Evolutionary conservation across 2,888 invertebrate species (phyloP).

Genomic region (Protophormia terraenovae): DNA sequence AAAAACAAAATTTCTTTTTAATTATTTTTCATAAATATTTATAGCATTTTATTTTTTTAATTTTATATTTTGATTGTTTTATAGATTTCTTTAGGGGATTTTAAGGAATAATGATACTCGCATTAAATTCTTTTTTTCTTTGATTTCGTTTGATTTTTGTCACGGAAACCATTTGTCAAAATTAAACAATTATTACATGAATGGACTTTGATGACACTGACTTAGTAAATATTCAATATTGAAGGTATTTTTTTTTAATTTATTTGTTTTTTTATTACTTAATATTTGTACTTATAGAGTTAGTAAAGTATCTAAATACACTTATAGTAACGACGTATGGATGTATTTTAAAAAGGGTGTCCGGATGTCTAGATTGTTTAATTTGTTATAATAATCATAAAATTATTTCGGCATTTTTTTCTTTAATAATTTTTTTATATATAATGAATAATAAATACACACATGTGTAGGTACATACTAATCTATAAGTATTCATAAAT

Average conservation of each 20-base stretch:
- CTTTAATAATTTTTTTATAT: background rate
- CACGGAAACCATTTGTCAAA: conserved; percentile 72
- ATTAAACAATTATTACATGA: conserved; percentile 50
- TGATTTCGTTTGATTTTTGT: conserved; percentile 65
- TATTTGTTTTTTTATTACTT: conserved; percentile 54
- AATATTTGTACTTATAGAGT: background rate
- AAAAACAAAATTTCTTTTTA: conserved; percentile 54
- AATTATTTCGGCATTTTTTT: conserved; percentile 41
- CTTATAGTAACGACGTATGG: conserved; percentile 6
- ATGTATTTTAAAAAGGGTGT: conserved; percentile 70
- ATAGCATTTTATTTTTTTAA: background rate
- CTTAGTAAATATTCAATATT: background rate
- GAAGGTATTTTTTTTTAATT: conserved; percentile 4
- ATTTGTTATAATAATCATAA: conserved; percentile 45
- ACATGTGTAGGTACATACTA: too few species aligned
- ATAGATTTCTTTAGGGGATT: conserved; percentile 41
- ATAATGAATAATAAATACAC: background rate
- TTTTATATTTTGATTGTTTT: conserved; percentile 36
- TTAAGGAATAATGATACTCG: conserved; percentile 32
- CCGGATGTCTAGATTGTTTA: conserved; percentile 69
- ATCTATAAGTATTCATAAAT: too few species aligned
- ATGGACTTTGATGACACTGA: background rate
- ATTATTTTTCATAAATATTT: conserved; percentile 50
- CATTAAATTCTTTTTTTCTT: background rate
- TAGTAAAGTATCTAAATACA: background rate